Conservation (phyloP, 2,113 vertebrate genomes). For the Bubalus kerabau region DNA sequence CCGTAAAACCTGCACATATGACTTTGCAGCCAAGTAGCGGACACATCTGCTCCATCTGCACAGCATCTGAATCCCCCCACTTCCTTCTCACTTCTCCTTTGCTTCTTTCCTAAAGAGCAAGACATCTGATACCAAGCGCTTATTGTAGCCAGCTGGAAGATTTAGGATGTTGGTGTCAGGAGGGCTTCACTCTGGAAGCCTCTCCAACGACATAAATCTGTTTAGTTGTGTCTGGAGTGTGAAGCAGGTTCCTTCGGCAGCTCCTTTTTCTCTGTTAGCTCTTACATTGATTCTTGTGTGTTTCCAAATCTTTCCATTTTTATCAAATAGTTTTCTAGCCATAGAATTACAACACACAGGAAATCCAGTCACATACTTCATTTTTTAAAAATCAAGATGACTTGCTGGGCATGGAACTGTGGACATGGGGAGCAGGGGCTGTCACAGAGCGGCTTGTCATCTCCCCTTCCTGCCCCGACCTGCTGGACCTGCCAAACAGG, state of each 20-base stretch:
- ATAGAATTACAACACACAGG: background rate
- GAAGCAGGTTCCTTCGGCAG: background rate
- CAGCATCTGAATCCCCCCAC: rapidly evolving
- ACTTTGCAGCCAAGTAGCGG: background rate
- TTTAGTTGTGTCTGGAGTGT: rapidly evolving
- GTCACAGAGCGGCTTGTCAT: rapidly evolving
- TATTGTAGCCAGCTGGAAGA: background rate
- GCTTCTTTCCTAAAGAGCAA: background rate
- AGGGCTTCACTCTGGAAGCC: background rate
- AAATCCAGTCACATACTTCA: background rate
- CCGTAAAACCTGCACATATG: background rate
- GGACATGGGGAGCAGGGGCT: background rate
- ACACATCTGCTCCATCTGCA: rapidly evolving
- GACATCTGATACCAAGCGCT: background rate
- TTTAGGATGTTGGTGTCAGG: background rate
- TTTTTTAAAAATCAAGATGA: background rate
- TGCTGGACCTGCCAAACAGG: conserved; percentile 40
- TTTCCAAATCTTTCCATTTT: background rate
- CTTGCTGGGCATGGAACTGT: background rate
- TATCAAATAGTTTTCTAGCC: background rate
- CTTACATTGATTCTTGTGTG: background rate
- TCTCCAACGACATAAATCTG: rapidly evolving
- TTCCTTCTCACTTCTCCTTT: background rate
- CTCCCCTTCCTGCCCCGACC: background rate
- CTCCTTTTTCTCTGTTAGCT: background rate